Evolutionary conservation across 1,140 invertebrate genomes (phyloP).

Genomic region (Bombus cullumanus): DNA sequence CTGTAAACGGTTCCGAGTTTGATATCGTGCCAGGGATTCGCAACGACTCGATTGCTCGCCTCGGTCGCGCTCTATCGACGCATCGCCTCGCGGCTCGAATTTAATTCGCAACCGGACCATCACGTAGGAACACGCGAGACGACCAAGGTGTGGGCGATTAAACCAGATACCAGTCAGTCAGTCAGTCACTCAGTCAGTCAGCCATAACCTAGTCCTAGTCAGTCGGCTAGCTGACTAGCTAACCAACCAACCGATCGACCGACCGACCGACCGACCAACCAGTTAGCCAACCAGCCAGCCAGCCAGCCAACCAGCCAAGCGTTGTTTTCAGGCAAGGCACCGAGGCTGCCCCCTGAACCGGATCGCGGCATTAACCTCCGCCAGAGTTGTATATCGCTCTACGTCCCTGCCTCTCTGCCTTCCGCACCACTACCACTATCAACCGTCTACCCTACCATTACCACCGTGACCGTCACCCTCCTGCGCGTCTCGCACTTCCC

Average conservation of each 20-base stretch:
- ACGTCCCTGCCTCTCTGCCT: conserved; percentile 57
- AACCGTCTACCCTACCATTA: conserved; percentile 54
- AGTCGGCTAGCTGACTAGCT: conserved; percentile 4
- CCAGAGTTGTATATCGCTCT: conserved; percentile 66
- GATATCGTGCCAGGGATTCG: neutral
- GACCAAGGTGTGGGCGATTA: neutral
- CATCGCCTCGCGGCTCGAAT: neutral
- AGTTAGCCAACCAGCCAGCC: conserved; percentile 12
- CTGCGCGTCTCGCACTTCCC: conserved; percentile 28
- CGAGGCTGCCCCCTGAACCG: conserved; percentile 77
- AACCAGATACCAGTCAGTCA: neutral
- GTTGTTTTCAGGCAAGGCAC: conserved; percentile 72
- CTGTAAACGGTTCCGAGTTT: neutral
- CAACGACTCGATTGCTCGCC: no score
- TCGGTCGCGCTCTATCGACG: no score
- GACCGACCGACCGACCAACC: conserved; percentile 12
- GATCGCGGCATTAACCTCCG: conserved; percentile 78
- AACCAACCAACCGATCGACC: conserved; percentile 28
- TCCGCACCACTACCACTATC: conserved; percentile 53
- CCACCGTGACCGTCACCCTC: conserved; percentile 49
- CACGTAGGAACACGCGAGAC: neutral
- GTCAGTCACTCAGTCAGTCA: conserved; percentile 11
- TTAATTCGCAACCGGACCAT: neutral
- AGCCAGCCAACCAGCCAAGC: conserved; percentile 51
- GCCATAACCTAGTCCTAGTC: conserved; percentile 10